Conservation (phyloP, 2,888 invertebrate species). For the Corbicula japonica region DNA sequence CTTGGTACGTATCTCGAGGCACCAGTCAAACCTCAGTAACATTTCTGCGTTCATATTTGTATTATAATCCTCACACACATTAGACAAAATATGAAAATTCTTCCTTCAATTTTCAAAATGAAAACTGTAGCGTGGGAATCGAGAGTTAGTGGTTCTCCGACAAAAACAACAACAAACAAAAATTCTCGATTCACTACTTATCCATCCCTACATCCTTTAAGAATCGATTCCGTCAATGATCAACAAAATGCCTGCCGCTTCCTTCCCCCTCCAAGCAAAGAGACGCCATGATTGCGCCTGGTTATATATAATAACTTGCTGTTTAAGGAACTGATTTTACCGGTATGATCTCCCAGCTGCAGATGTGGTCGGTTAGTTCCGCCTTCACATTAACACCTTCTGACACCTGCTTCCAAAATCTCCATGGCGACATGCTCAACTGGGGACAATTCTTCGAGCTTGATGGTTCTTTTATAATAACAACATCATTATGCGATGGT, state of each 20-base stretch:
- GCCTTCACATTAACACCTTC: background rate
- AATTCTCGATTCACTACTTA: background rate
- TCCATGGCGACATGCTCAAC: slow-evolving; percentile 2
- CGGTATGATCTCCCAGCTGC: slow-evolving; percentile 44
- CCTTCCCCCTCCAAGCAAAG: background rate
- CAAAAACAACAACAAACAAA: background rate
- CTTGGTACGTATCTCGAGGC: no score
- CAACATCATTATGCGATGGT: slow-evolving; percentile 24
- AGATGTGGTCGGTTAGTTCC: slow-evolving; percentile 21
- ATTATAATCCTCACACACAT: no score
- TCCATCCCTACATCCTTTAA: background rate
- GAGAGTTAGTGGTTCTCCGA: no score
- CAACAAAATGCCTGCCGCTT: background rate
- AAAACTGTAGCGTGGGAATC: no score
- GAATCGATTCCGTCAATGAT: background rate
- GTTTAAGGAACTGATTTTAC: slow-evolving; percentile 37
- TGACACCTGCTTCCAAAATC: slow-evolving; percentile 5
- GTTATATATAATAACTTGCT: background rate
- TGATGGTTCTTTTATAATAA: slow-evolving; percentile 19
- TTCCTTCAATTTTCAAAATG: no score
- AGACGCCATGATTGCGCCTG: background rate
- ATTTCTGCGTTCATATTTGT: no score
- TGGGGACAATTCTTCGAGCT: slow-evolving; percentile 15
- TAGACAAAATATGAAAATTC: no score
- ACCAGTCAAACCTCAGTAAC: no score